phyloP scores from a whole-genome alignment of 2,888 invertebrate genomes.

The Diogma glabrata region DNA sequence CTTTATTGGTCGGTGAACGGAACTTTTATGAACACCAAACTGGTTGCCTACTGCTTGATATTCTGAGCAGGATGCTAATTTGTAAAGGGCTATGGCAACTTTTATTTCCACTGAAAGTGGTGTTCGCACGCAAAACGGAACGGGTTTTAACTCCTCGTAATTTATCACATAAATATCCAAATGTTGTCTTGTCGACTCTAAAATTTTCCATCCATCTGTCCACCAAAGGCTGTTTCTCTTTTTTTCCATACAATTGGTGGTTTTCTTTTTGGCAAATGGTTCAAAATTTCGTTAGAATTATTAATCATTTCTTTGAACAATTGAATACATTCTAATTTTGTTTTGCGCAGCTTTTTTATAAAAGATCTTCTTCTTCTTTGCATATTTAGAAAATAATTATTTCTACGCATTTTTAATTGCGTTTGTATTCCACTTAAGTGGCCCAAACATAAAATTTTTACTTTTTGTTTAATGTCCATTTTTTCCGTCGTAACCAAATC shows the following conservation, averaged over 20 bases:
- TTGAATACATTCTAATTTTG: not conserved
- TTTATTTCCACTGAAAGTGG: slow-evolving; percentile 17
- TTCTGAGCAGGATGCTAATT: slow-evolving; percentile 20
- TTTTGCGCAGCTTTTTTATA: not conserved
- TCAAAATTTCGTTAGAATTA: not conserved
- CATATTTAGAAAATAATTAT: not conserved
- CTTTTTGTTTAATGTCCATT: not conserved
- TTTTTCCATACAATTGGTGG: not conserved
- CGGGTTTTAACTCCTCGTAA: slow-evolving; percentile 7
- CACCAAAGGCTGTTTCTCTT: not conserved
- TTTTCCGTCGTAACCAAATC: too few species aligned
- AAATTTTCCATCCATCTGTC: slow-evolving; percentile 1
- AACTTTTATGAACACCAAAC: slow-evolving; percentile 21
- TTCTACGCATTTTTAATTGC: not conserved
- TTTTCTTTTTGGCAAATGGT: not conserved
- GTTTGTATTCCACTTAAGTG: not conserved
- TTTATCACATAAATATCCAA: not conserved
- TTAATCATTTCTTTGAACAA: too few species aligned
- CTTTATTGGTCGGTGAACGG: slow-evolving; percentile 21
- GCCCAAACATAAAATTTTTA: not conserved
- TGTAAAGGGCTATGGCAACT: slow-evolving; percentile 20
- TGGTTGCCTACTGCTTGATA: slow-evolving; percentile 19
- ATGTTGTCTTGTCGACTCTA: not conserved
- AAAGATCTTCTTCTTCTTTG: not conserved
- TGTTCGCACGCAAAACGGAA: slow-evolving; percentile 11